A percentile compares a stretch with the other conserved stretches of the same genome.
Evolutionary conservation across 1,140 invertebrate genomes (phyloP).

Genomic region (Eueides isabella): DNA sequence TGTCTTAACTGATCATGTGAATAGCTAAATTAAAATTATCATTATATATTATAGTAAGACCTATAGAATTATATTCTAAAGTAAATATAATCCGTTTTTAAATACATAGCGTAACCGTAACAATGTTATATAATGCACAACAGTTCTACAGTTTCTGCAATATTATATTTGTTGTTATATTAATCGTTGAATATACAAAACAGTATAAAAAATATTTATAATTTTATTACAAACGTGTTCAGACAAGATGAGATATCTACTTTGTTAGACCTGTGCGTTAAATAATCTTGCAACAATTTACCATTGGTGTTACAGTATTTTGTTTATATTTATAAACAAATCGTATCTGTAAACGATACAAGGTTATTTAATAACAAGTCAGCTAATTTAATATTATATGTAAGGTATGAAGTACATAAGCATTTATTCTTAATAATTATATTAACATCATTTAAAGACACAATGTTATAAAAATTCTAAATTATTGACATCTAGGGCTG

Average conservation of each 20-base stretch:
- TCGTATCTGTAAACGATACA: background rate
- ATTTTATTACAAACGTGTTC: conserved; percentile 7
- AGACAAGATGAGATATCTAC: background rate
- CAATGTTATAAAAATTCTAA: conserved; percentile 9
- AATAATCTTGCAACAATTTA: background rate
- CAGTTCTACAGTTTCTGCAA: conserved; percentile 4
- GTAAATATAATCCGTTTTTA: conserved; percentile 6
- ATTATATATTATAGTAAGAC: background rate
- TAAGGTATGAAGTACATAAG: conserved; percentile 3
- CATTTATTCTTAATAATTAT: conserved; percentile 2
- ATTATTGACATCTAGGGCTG: conserved; percentile 6
- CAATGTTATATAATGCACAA: background rate
- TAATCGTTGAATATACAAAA: conserved; percentile 1
- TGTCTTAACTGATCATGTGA: background rate
- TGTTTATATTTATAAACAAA: background rate
- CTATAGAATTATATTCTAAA: conserved; percentile 8
- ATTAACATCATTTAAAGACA: background rate
- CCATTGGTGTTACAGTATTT: background rate
- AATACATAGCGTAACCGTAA: background rate
- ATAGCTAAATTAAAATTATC: background rate
- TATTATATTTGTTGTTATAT: conserved; percentile 7
- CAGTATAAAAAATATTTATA: background rate
- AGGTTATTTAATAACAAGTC: background rate
- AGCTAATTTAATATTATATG: background rate
- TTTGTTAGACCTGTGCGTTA: background rate